Base-by-base conservation (phyloP, 2,113 vertebrate species). In the Rattus norvegicus region DNA sequence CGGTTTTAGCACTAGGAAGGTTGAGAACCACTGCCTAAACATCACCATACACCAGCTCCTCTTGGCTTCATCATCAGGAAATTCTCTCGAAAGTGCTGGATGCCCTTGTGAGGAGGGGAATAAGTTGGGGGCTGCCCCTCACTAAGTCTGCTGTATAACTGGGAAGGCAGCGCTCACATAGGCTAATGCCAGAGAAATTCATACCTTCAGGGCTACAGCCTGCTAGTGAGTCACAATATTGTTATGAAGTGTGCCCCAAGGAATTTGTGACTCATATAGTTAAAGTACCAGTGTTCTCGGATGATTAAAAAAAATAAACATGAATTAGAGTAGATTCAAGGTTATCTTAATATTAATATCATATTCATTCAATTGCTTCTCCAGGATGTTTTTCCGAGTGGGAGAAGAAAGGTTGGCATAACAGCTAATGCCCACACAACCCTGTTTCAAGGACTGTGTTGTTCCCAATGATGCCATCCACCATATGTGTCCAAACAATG, bases 261-360 rank as follows among this genome's bases (percentile, higher is more conserved):
- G 91, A 97, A 97, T 94, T 63, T 87, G 54, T 95, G 97, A 98
- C 67, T 97, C 96, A 93, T 61, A 77, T 89, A 97, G 56, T 91
- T 94, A 30, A 89, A 92, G 89, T 76, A 90, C 54, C 86, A 91
- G 39, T 93, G 69, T 81, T 95, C 83, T 86, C 88, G 94, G 94
- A 84, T 87, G 73, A 93, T 79, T 93, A 80, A 96, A 96, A 88
- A 43, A 96, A 96, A 93, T 28, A 96, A 93, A 97, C 88, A 91
- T 65, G 56, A 97, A 94, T 95, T 95, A 95, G 33, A 97, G 96
- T 95, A n/a, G 88, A 97, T 95, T 92, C 92, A 95, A 95, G 92
- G 88, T 97, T 95, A 96, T 92, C 17, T 4, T 63, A 90, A 95
- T 91, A 92, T 72, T 72, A 95, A 73, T 83, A 91, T 91, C 72